These are phyloP conservation scores for Strix occidentalis DNA, from an alignment of 2,797 vertebrate genomes.

Conservation along the genomic window DNA sequence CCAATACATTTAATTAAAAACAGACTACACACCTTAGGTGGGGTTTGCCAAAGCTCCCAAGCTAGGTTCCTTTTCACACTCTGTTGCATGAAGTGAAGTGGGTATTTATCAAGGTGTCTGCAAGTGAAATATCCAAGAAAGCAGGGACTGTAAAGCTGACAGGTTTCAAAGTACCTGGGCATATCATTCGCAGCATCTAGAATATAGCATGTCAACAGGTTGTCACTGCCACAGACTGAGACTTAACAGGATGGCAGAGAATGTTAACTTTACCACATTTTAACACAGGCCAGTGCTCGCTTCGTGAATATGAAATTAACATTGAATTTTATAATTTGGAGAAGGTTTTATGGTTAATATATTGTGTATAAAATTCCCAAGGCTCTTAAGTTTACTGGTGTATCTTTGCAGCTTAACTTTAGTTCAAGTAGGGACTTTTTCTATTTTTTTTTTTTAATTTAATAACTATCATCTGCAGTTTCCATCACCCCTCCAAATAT, in stretches of 20 bases:
- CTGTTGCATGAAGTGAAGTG: neutral
- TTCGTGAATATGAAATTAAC: neutral
- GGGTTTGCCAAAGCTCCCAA: neutral
- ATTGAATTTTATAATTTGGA: neutral
- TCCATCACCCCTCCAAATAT: neutral
- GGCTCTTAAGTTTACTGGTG: neutral
- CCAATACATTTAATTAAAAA: neutral
- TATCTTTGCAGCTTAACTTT: neutral
- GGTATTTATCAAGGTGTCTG: neutral
- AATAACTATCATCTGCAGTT: neutral
- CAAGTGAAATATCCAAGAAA: neutral
- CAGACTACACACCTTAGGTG: neutral
- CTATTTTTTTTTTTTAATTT: neutral
- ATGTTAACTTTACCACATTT: neutral
- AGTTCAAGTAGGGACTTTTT: neutral
- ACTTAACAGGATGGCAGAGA: neutral
- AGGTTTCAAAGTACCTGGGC: conserved; percentile 24
- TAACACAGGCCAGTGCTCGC: neutral
- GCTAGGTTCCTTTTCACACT: neutral
- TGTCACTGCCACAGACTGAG: neutral
- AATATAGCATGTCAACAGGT: neutral
- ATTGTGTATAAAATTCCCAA: neutral
- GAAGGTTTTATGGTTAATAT: neutral
- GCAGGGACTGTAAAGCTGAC: neutral
- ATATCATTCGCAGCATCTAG: neutral